phyloP scores from a whole-genome alignment of 2,113 vertebrate genomes.

The Rhinolophus ferrumequinum region DNA sequence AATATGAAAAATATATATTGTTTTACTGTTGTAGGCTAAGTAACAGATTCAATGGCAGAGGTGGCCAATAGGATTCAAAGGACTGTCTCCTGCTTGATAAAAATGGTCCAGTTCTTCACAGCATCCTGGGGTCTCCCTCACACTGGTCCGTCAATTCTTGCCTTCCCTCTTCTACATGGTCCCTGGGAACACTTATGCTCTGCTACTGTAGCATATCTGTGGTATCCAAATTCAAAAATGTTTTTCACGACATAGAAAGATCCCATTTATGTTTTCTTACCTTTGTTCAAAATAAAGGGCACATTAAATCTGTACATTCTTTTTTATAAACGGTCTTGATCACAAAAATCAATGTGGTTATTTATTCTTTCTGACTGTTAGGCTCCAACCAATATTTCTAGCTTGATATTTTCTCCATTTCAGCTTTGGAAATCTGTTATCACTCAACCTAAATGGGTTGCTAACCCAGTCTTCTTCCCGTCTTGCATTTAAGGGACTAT shows the following conservation, averaged over 20 bases:
- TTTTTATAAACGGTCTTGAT: slow-evolving; percentile 48
- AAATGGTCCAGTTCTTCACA: background rate
- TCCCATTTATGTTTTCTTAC: slow-evolving; percentile 37
- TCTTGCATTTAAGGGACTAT: slow-evolving; percentile 71
- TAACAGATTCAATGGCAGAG: background rate
- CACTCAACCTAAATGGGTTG: slow-evolving; percentile 63
- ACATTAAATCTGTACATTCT: slow-evolving; percentile 34
- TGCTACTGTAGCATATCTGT: background rate
- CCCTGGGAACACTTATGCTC: background rate
- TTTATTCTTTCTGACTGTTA: slow-evolving; percentile 54
- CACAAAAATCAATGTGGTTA: slow-evolving; percentile 54
- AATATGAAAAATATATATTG: background rate
- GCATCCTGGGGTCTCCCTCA: background rate
- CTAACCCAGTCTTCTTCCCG: slow-evolving; percentile 65
- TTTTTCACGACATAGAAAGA: slow-evolving; percentile 14
- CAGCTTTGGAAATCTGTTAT: slow-evolving; percentile 69
- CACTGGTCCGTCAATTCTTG: no score
- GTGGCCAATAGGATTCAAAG: background rate
- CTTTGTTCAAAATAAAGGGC: slow-evolving; percentile 38
- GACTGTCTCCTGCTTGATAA: background rate
- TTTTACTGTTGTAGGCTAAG: background rate
- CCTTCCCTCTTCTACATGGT: background rate
- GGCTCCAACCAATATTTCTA: slow-evolving; percentile 55
- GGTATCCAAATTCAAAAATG: background rate
- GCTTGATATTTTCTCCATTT: slow-evolving; percentile 55